Conservation (phyloP, 2,113 vertebrate species). For the Leptodactylus fuscus region DNA sequence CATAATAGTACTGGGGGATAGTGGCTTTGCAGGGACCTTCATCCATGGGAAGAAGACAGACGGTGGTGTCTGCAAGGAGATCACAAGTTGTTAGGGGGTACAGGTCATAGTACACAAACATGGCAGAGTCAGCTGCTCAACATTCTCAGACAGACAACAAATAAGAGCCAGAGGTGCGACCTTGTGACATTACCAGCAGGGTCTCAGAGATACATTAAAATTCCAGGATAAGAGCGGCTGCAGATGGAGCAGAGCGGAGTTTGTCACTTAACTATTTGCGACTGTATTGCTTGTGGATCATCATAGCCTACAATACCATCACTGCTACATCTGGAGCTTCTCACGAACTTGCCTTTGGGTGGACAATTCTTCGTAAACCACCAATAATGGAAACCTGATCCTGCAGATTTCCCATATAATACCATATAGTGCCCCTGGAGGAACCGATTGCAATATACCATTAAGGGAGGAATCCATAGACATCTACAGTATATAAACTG, state of each 20-base stretch:
- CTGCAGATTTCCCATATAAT: too few species aligned
- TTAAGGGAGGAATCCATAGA: too few species aligned
- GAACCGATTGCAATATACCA: too few species aligned
- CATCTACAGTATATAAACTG: too few species aligned
- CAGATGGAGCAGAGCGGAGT: background rate
- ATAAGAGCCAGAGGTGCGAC: background rate
- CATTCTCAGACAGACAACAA: background rate
- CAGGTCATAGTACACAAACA: background rate
- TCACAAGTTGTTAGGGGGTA: background rate
- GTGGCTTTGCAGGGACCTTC: constrained; percentile 79
- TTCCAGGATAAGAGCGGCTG: background rate
- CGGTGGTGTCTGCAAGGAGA: constrained; percentile 66
- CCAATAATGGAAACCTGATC: too few species aligned
- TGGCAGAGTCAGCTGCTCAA: background rate
- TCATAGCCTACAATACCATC: too few species aligned
- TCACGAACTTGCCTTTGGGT: too few species aligned
- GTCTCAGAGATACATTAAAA: background rate
- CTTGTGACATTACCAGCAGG: background rate
- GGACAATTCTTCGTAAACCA: too few species aligned
- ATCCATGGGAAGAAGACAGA: constrained; percentile 80
- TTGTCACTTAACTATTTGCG: background rate
- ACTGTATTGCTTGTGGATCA: background rate
- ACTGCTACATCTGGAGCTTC: too few species aligned
- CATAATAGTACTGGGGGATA: constrained; percentile 81
- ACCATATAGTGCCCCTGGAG: too few species aligned